Conservation (phyloP, 2,113 vertebrate species). For the Alethe castanea region DNA sequence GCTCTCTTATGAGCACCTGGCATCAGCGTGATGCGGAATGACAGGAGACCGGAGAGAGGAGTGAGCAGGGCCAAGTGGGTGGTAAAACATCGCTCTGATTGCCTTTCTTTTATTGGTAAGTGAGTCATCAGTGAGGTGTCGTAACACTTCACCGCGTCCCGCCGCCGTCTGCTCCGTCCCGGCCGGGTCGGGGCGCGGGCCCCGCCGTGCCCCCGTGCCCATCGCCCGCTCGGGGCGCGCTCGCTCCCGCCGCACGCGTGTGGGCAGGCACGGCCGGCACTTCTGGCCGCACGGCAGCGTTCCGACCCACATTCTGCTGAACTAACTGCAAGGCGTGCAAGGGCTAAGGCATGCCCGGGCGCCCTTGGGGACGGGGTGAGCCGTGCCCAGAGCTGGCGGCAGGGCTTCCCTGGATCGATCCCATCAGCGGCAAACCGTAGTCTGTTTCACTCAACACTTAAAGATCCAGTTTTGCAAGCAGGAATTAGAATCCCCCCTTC, state of each 20-base stretch:
- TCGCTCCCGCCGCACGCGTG: not conserved
- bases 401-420: not conserved
- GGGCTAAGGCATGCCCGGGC: not conserved
- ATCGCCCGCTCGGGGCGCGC: not conserved
- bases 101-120: not conserved
- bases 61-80: not conserved
- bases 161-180: not conserved
- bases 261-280: not conserved
- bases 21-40: not conserved
- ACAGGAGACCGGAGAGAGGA: not conserved
- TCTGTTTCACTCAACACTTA: not conserved
- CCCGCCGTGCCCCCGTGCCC: not conserved
- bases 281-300: not conserved
- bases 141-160: not conserved
- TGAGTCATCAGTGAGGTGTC: not conserved
- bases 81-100: not conserved
- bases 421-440: not conserved
- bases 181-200: not conserved
- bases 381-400: not conserved
- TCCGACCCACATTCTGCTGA: not conserved
- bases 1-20: not conserved
- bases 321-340: not conserved
- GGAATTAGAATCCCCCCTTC: rapidly evolving
- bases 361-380: not conserved
- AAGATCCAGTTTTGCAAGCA: not conserved